These are phyloP conservation scores for Hypothenemus hampei DNA, from an alignment of 1,140 invertebrate genomes.

Conservation along the genomic window DNA sequence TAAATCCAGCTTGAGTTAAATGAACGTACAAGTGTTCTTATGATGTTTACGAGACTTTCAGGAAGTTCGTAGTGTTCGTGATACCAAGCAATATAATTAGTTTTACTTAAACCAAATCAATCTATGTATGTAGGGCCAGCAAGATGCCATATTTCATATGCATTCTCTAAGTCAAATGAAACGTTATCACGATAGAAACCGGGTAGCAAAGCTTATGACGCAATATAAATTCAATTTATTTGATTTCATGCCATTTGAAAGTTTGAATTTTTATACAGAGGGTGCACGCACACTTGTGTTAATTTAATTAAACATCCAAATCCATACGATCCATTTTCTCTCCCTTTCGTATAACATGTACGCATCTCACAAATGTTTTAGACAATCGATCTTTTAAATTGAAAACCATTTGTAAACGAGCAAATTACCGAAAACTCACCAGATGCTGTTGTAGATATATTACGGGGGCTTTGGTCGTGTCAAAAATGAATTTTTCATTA, in stretches of 20 bases:
- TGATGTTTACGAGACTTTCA: too few species aligned
- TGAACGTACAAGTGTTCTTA: too few species aligned
- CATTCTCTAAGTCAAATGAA: constrained; percentile 9
- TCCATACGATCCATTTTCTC: too few species aligned
- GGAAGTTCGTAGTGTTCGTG: not conserved
- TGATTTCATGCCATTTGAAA: too few species aligned
- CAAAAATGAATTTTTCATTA: constrained; percentile 29
- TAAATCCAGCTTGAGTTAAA: too few species aligned
- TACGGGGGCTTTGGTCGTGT: constrained; percentile 13
- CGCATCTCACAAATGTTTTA: constrained; percentile 14
- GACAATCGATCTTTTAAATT: constrained; percentile 24
- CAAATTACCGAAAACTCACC: constrained; percentile 19
- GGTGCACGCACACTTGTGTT: too few species aligned
- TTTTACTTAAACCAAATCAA: constrained; percentile 4
- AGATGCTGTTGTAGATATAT: constrained; percentile 26
- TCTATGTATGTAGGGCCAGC: constrained; percentile 5
- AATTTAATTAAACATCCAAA: too few species aligned
- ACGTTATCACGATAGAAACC: constrained; percentile 13
- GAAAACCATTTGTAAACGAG: constrained; percentile 17
- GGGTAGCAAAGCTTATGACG: too few species aligned
- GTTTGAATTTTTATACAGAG: too few species aligned
- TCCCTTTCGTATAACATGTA: too few species aligned
- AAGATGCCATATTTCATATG: constrained; percentile 4
- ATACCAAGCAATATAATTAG: not conserved
- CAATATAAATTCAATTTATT: too few species aligned